Base-by-base conservation (phyloP, 2,797 vertebrate species). In the Pseudotriccus pelzelni region DNA sequence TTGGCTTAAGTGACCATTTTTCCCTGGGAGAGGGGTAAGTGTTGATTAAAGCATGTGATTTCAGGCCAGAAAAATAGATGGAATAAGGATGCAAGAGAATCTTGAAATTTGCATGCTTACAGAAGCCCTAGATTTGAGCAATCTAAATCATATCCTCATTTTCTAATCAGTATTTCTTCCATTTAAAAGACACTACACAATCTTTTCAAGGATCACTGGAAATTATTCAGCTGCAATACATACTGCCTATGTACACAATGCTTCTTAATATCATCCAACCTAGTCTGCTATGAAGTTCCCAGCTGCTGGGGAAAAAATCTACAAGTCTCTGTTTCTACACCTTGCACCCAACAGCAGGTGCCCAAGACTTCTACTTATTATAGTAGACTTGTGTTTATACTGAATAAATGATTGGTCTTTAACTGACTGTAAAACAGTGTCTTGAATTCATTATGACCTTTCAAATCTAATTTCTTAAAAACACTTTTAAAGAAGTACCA, bases 1-100 rank as follows among this genome's bases (percentile, higher is more conserved):
- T 69, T 86, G 69, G 64, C 25, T 92, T 81, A 94, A 92, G 72
- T 91, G 76, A 80, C 69, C 55, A 67, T 81, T 92, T 92, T 72
- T 87, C 28, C 58, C 58, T 56, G 34, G 50, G 32, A 70, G 76
- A 90, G 43, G 43, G 36, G 14, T 3, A 5, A 86, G 27, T 28
- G 44, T 52, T 90, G 68, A 85, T 77, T 89, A 92, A 90, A 90
- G 72, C 12, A 1, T 36, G 50, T 24, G 21, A 80, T 72, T 93
- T 77, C 60, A 76, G 47, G 72, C 24, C 53, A 87, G 87, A 89
- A 94, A 92, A 89, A 75, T 4, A 70, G 41, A 81, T 1, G 2
- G 27, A 89, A 87, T 69, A 91, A 87, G 91, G 18, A 77, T 23
- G 27, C 43, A 90, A 59, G 14, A 93, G 25, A 62, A 79, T 75